Evolutionary conservation across 2,797 vertebrate genomes (phyloP).

Genomic region (Syngnathus acus): DNA sequence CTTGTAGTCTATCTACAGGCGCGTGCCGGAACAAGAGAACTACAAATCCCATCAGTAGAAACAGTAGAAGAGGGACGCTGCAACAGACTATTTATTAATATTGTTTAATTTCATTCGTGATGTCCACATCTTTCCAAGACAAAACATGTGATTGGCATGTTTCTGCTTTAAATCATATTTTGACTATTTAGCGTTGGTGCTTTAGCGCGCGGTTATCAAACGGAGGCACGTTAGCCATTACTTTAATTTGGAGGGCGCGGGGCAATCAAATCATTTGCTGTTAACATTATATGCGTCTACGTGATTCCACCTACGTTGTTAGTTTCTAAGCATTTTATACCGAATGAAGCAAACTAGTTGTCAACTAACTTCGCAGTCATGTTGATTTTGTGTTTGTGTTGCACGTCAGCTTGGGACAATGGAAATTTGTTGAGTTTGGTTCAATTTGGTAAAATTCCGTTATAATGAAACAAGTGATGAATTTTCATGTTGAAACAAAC

Average conservation of each 20-base stretch:
- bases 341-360: too few species aligned
- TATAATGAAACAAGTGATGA: not conserved
- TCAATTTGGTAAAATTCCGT: too few species aligned
- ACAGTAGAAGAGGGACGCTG: constrained; percentile 32
- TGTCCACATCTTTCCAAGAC: not conserved
- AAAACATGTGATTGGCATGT: not conserved
- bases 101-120: not conserved
- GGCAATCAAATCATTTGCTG: too few species aligned
- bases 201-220: not conserved
- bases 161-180: not conserved
- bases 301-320: not conserved
- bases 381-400: too few species aligned
- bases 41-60: constrained; percentile 22
- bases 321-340: not conserved
- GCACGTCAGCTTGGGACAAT: too few species aligned
- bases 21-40: not conserved
- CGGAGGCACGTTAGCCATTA: not conserved
- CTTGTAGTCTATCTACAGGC: constrained; percentile 14
- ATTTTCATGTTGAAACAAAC: not conserved
- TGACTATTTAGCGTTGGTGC: not conserved
- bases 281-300: too few species aligned
- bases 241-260: not conserved
- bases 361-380: too few species aligned
- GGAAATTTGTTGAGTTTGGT: too few species aligned
- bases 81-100: constrained; percentile 4